Base-by-base conservation (phyloP, 92 coral and sea anemone species). In the Anthopleura xanthogrammica region DNA sequence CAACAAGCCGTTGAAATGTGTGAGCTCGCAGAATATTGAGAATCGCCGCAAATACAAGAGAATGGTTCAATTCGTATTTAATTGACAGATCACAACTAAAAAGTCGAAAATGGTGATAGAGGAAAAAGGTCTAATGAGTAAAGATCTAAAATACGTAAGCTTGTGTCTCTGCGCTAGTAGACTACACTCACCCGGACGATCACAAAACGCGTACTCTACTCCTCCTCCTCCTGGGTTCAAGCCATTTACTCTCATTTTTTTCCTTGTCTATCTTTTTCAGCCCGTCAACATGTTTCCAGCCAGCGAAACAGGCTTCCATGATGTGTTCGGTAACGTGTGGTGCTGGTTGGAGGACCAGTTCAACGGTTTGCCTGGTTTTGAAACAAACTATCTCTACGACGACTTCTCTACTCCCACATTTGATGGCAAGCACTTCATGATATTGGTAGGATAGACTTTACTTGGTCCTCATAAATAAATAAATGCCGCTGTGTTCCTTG, bases 311-410 rank as follows among this genome's bases (percentile, higher is more conserved):
- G 94, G 94, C 23, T 87, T 90, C 76, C 85, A 87, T 79, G 94
- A 90, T 39, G 91, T 88, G 41, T 90, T 87, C 60, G 94, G 94
- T 24, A 90, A 90, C 83, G 91, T 87, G 60, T 90, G 94, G 94
- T 90, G 80, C 60, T 90, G 94, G 94, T 17, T 46, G 7, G 94
- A 90, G 77, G 94, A 90, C 52, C 86, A 87, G 17, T 90, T 88
- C 64, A 90, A 87, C 41, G 94, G 94, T 0, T 50, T 90, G 29
- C 76, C 79, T 2, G 89, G 85, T 6, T 84, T 81, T 50, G 60
- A 81, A 50, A 20, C 85, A 22, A 87, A 90, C 66, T 52, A 77
- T 29, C 85, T 90, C 9, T 90, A 90, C 17, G 91, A 87, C 36
- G 94, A 90, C 72, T 90, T 85, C 75, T 90, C 94, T 0, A 22